These are phyloP conservation scores for Pachycephala philippinensis DNA, from an alignment of 2,113 vertebrate species.

Conservation along the genomic window DNA sequence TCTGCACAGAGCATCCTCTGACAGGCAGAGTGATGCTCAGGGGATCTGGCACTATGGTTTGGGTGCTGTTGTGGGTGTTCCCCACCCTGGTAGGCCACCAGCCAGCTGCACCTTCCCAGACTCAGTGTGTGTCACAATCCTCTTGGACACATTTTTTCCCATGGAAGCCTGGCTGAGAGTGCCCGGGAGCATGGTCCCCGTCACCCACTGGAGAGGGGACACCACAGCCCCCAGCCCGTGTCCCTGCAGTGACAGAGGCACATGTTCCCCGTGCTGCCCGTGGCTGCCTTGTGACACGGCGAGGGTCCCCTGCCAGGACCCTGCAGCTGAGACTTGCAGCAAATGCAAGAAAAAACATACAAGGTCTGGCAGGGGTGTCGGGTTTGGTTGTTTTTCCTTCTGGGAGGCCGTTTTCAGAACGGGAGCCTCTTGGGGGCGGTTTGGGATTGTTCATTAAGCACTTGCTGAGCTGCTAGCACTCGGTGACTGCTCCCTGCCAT, in stretches of 20 bases:
- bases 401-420: neutral
- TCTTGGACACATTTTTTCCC: neutral
- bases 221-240: fast-evolving
- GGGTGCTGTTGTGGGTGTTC: fast-evolving
- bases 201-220: neutral
- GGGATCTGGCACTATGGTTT: neutral
- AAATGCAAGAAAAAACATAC: neutral
- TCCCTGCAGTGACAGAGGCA: fast-evolving
- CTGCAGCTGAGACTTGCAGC: fast-evolving
- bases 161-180: neutral
- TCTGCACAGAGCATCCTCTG: neutral
- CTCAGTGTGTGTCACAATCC: neutral
- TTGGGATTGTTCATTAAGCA: neutral
- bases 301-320: neutral
- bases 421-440: neutral
- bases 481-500: neutral
- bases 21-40: fast-evolving
- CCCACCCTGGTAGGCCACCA: neutral
- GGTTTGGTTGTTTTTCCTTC: neutral
- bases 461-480: fast-evolving
- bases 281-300: fast-evolving
- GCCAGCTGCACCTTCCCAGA: neutral
- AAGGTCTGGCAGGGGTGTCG: fast-evolving
- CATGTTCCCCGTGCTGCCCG: fast-evolving
- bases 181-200: fast-evolving